Evolutionary conservation across 1,140 invertebrate species (phyloP).

Genomic region (Tetramorium alpestre): DNA sequence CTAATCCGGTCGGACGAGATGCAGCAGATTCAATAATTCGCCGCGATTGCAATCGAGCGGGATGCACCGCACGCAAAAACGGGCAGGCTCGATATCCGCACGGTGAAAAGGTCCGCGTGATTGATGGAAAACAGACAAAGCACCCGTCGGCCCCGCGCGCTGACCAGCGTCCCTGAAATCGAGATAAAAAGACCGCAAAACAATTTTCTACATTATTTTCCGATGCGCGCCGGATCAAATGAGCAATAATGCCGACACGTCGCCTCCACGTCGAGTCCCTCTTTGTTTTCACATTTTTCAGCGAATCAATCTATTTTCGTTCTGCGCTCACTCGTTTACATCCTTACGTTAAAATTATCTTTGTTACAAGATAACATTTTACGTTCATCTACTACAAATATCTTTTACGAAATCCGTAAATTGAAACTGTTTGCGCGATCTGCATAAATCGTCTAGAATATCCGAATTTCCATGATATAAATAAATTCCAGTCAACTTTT

Average conservation of each 20-base stretch:
- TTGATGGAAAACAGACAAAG: constrained; percentile 85
- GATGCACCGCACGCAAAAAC: constrained; percentile 82
- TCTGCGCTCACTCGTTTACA: background rate
- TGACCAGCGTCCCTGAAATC: constrained; percentile 75
- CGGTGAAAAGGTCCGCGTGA: constrained; percentile 82
- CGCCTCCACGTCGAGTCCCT: constrained; percentile 57
- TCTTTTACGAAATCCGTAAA: background rate
- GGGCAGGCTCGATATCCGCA: constrained; percentile 80
- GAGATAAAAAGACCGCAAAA: constrained; percentile 84
- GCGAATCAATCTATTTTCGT: background rate
- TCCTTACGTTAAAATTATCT: background rate
- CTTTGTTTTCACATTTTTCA: constrained; percentile 50
- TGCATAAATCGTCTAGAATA: background rate
- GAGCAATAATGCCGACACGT: constrained; percentile 73
- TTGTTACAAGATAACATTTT: background rate
- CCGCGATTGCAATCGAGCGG: constrained; percentile 82
- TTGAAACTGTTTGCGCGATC: background rate
- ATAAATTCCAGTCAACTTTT: constrained; percentile 36
- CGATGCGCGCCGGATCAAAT: constrained; percentile 75
- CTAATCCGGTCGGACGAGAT: constrained; percentile 77
- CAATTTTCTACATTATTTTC: constrained; percentile 83
- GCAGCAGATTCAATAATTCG: constrained; percentile 84
- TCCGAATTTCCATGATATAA: background rate
- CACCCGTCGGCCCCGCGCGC: constrained; percentile 57
- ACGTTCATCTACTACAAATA: background rate